Conservation (phyloP, 64 coral and sea anemone species). For the Trachythela sp. region DNA sequence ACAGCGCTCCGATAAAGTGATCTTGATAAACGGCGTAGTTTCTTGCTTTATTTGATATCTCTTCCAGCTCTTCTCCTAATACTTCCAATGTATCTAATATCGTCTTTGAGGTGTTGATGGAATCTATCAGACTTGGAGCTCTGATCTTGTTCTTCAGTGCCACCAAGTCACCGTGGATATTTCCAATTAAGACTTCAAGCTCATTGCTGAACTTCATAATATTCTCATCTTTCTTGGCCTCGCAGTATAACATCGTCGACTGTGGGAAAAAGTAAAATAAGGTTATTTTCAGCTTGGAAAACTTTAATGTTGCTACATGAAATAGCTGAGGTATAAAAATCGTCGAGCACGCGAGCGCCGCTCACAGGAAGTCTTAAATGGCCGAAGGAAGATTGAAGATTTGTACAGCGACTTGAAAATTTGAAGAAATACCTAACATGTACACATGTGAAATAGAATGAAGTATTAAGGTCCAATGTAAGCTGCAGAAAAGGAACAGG, state of each 20-base stretch:
- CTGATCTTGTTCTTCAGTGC: neutral
- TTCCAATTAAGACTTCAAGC: neutral
- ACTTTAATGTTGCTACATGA: no score
- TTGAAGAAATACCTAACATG: no score
- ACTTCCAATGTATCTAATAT: neutral
- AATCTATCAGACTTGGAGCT: neutral
- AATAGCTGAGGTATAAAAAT: no score
- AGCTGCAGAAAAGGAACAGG: no score
- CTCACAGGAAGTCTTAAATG: no score
- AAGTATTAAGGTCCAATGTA: no score
- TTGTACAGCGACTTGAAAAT: no score
- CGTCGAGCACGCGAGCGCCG: no score
- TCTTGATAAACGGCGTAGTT: neutral
- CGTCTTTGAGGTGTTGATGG: neutral
- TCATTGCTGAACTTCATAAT: neutral
- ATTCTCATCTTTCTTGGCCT: slow-evolving; percentile 18
- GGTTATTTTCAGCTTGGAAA: neutral
- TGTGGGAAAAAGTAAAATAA: neutral
- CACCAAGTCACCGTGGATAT: neutral
- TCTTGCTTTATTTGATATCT: neutral
- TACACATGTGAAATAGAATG: no score
- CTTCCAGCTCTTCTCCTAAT: neutral
- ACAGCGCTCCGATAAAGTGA: neutral
- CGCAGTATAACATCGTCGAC: slow-evolving; percentile 10
- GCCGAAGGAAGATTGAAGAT: no score